Percentiles rank a stretch among this genome's conserved stretches.
phyloP scores from a whole-genome alignment of 2,113 vertebrate species.

The Cisticola juncidis region DNA sequence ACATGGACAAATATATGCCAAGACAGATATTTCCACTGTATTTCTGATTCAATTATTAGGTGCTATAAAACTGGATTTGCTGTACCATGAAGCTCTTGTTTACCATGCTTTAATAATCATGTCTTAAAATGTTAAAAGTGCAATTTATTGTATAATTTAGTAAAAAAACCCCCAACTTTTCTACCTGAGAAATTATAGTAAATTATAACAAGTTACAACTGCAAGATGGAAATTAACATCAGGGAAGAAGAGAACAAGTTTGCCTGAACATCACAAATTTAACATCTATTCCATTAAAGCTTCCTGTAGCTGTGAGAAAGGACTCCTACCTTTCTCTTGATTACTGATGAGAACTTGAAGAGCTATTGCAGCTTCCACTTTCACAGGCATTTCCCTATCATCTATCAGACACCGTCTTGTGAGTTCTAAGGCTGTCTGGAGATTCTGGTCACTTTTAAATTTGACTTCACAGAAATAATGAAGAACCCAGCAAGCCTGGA shows the following conservation, averaged over 20 bases:
- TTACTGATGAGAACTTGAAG: constrained; percentile 98
- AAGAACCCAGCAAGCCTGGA: constrained; percentile 96
- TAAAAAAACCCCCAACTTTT: not conserved
- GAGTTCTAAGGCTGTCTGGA: constrained; percentile 93
- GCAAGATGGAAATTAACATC: not conserved
- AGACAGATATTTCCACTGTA: not conserved
- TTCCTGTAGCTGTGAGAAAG: not conserved
- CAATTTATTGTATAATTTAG: not conserved
- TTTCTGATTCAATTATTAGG: not conserved
- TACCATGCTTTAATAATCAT: not conserved
- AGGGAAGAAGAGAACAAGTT: not conserved
- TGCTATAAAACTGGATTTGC: not conserved
- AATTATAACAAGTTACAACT: not conserved
- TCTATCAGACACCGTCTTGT: constrained; percentile 95
- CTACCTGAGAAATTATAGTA: not conserved
- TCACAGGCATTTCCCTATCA: constrained; percentile 98
- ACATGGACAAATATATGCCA: not conserved
- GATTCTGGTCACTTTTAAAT: constrained; percentile 97
- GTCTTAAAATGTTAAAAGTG: not conserved
- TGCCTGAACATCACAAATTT: not conserved
- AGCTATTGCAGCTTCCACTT: constrained; percentile 97
- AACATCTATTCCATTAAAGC: not conserved
- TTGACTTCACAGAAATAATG: constrained; percentile 99
- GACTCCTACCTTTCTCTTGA: constrained; percentile 96
- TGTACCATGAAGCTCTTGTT: not conserved